These are phyloP conservation scores for Machaerirhynchus nigripectus DNA, from an alignment of 2,113 vertebrate genomes.

Conservation along the genomic window DNA sequence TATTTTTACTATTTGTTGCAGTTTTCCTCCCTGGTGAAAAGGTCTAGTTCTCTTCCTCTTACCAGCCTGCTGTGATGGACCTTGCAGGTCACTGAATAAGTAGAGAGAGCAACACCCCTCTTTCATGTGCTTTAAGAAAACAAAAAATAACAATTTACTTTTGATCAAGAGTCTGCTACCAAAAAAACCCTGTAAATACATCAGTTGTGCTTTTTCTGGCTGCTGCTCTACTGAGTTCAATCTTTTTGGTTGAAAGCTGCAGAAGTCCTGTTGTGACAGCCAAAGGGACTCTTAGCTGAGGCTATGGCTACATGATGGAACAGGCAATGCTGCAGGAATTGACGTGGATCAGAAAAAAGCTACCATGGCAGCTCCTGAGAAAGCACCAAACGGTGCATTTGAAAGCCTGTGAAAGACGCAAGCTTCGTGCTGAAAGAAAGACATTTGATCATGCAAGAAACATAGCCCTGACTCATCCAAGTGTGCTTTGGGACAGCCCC, in stretches of 20 bases:
- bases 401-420: neutral
- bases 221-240: neutral
- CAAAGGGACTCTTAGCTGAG: neutral
- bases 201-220: neutral
- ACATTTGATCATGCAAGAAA: neutral
- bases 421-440: neutral
- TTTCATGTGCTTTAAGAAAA: neutral
- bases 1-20: neutral
- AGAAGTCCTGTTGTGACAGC: neutral
- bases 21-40: neutral
- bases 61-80: neutral
- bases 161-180: neutral
- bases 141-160: neutral
- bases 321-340: neutral
- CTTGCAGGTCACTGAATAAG: neutral
- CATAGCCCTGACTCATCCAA: constrained; percentile 16
- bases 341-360: neutral
- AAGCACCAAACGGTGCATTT: neutral
- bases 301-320: neutral
- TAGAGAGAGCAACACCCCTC: neutral
- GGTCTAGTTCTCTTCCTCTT: neutral
- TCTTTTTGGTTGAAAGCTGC: neutral
- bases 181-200: neutral
- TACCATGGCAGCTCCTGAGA: neutral
- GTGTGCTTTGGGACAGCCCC: neutral